These are phyloP conservation scores for Mythimna loreyi DNA, from an alignment of 2,888 invertebrate species.

Conservation along the genomic window DNA sequence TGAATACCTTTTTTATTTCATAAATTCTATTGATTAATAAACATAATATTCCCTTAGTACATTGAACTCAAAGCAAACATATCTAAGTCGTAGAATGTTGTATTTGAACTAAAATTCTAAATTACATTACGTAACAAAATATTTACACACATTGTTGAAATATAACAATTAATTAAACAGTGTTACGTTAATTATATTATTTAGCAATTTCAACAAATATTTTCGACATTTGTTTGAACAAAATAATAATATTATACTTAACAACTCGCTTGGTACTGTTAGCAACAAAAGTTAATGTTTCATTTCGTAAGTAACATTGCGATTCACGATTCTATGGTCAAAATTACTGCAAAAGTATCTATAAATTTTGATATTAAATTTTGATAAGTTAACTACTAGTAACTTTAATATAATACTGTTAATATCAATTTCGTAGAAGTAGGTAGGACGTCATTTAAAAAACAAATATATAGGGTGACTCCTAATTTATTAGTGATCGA, in stretches of 20 bases:
- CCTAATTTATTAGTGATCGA: too few relatives aligned
- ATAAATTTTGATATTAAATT: neutral
- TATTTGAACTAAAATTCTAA: slow-evolving; percentile 6
- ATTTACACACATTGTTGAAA: slow-evolving; percentile 44
- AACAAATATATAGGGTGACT: too few relatives aligned
- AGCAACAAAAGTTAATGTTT: neutral
- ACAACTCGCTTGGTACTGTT: slow-evolving; percentile 16
- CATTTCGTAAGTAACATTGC: neutral
- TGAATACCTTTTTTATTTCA: neutral
- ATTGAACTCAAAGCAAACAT: neutral
- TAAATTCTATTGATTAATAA: neutral
- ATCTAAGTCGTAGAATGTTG: neutral
- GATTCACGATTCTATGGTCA: too few relatives aligned
- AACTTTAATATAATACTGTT: neutral
- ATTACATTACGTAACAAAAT: slow-evolving; percentile 18
- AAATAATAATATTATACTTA: slow-evolving; percentile 27
- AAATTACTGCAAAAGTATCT: neutral
- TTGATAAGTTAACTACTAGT: neutral
- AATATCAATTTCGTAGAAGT: neutral
- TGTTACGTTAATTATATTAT: slow-evolving; percentile 12
- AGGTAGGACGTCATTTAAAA: neutral
- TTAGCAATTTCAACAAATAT: slow-evolving; percentile 33
- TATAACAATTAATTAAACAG: slow-evolving; percentile 33
- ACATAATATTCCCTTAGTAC: neutral
- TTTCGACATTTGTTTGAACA: slow-evolving; percentile 42